Evolutionary conservation across 2,888 invertebrate genomes (phyloP), one percentile per base, ranked within the genome.

Genomic region (Ametastegia equiseti): DNA sequence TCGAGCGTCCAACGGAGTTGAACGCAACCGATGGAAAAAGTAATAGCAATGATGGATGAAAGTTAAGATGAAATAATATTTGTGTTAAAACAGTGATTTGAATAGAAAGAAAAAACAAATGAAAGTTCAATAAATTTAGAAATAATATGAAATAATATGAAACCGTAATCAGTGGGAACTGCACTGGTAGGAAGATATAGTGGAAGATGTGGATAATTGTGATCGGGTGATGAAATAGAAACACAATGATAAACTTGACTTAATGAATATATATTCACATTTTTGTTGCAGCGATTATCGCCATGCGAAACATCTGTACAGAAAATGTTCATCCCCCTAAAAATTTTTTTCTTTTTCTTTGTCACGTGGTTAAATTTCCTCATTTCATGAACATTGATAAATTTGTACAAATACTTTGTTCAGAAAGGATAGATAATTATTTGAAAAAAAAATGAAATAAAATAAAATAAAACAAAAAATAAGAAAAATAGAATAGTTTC

Each of bases 401-500:
- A 84, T 88, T 87, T 88, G 87, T 88, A 89, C 88, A 88, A 87
- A 86, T 84, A 85, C 84, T 85, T 82, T 81, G 75, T 54, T 75
- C 54, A 50, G 50, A 36, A 75, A 50, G 75, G 30, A 75, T 36
- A 23, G 50, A 75, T 50, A 54, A 50, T 54, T 54, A 54, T 54
- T 54, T n/a, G n/a, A n/a, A n/a, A n/a, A n/a, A n/a, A n/a, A n/a
- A n/a, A n/a, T n/a, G n/a, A n/a, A n/a, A n/a, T n/a, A n/a, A n/a
- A n/a, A n/a, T n/a, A n/a, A n/a, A n/a, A n/a, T n/a, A 39, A 39
- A n/a, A 67, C n/a, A n/a, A 54, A n/a, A 27, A 27, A 50, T 50
- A 23, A 42, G 23, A 75, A 50, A 36, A 19, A 50, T 33, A 75
- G 23, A 36, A 75, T 54, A 50, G 36, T 75, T 75, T 54, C 33